These are phyloP conservation scores for Leucania comma DNA, from an alignment of 2,888 invertebrate genomes.

Conservation along the genomic window DNA sequence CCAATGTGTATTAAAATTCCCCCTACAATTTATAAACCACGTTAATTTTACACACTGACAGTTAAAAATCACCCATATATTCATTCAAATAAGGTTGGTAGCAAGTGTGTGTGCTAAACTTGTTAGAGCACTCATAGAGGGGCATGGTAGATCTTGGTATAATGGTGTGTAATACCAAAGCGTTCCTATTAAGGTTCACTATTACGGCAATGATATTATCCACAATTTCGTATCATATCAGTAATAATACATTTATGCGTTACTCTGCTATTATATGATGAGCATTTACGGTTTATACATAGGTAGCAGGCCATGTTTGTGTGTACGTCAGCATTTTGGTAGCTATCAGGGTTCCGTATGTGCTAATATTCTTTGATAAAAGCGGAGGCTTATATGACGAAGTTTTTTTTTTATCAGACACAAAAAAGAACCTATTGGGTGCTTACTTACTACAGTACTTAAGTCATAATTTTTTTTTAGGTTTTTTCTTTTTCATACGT, in stretches of 20 bases:
- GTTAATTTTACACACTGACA: constrained; percentile 5
- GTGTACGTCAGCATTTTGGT: constrained; percentile 10
- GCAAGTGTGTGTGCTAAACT: constrained; percentile 32
- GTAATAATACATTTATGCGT: constrained; percentile 78
- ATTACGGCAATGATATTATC: constrained; percentile 85
- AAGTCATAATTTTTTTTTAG: too few species aligned
- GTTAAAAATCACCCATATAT: constrained; percentile 35
- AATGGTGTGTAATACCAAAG: constrained; percentile 76
- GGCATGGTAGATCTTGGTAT: constrained; percentile 65
- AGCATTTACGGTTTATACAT: constrained; percentile 61
- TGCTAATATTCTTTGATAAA: not conserved
- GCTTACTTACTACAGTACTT: too few species aligned
- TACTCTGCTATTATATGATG: constrained; percentile 67
- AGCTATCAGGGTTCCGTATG: constrained; percentile 43
- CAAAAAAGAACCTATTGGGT: not conserved
- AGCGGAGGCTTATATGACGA: not conserved
- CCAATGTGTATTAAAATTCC: constrained; percentile 69
- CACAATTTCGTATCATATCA: constrained; percentile 81
- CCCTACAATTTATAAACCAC: constrained; percentile 60
- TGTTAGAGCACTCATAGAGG: constrained; percentile 63
- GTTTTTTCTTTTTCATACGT: too few species aligned
- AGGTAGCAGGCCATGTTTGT: constrained; percentile 3
- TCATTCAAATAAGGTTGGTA: not conserved
- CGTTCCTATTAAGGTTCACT: constrained; percentile 80
- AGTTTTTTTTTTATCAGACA: not conserved